Evolutionary conservation across 2,888 invertebrate genomes (phyloP).

Genomic region (Conomelus anceps): DNA sequence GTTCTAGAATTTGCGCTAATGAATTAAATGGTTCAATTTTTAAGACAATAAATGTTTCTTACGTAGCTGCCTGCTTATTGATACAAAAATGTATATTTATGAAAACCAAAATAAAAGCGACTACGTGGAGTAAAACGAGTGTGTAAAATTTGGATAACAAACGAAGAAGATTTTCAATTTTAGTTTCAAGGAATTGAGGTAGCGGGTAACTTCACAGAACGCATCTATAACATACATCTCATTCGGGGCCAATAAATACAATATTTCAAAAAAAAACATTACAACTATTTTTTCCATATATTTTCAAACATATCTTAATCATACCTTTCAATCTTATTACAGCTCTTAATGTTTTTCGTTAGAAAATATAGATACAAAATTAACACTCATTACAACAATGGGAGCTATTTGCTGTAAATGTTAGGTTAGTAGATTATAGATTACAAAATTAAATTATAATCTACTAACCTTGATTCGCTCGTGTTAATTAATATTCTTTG

Average conservation of each 20-base stretch:
- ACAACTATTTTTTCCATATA: neutral
- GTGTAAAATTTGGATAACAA: too few species aligned
- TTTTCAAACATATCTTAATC: neutral
- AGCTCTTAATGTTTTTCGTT: neutral
- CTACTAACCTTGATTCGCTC: neutral
- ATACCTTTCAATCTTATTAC: neutral
- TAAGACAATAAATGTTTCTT: too few species aligned
- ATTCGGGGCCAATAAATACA: neutral
- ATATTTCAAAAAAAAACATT: neutral
- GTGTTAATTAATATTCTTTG: too few species aligned
- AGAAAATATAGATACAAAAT: neutral
- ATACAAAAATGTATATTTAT: too few species aligned
- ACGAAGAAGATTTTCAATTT: neutral
- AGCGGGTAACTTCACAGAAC: neutral
- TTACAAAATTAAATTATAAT: neutral
- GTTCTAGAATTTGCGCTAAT: too few species aligned
- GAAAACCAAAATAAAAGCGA: too few species aligned
- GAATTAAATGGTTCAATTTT: too few species aligned
- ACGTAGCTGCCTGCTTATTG: too few species aligned
- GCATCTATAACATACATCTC: neutral
- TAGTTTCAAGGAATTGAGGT: neutral
- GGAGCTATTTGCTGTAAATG: neutral
- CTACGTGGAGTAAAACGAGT: too few species aligned
- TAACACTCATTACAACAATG: neutral
- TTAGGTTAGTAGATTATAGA: too few species aligned